Evolutionary conservation across 2,113 vertebrate species (phyloP).

Genomic region (Pollachius pollachius): DNA sequence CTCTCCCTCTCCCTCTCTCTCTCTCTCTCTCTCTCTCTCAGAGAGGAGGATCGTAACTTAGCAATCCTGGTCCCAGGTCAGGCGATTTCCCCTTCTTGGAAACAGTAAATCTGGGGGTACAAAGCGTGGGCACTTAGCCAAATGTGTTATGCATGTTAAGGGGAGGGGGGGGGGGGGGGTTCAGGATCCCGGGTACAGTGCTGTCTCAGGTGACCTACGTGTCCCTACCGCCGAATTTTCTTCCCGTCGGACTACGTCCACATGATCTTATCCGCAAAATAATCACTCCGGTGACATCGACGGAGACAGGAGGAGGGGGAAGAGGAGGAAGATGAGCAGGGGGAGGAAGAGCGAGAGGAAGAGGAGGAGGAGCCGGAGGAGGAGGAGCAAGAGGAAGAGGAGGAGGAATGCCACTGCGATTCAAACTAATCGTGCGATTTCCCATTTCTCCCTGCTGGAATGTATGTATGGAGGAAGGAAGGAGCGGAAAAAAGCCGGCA

Average conservation of each 20-base stretch:
- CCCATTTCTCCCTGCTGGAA: background rate
- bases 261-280: too few species aligned
- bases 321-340: too few species aligned
- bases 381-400: too few species aligned
- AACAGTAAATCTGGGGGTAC: constrained; percentile 68
- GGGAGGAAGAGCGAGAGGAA: too few species aligned
- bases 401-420: too few species aligned
- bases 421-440: too few species aligned
- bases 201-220: constrained; percentile 52
- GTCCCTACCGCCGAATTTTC: background rate
- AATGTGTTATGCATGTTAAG: constrained; percentile 46
- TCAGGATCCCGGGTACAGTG: constrained; percentile 24
- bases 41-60: constrained; percentile 65
- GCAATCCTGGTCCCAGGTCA: constrained; percentile 44
- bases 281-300: too few species aligned
- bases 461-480: background rate
- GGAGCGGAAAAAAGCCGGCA: background rate
- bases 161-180: constrained; percentile 7
- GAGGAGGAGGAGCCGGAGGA: too few species aligned
- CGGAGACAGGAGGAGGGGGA: too few species aligned
- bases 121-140: constrained; percentile 63
- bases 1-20: too few species aligned
- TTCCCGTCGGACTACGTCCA: too few species aligned
- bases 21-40: too few species aligned
- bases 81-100: constrained; percentile 37